phyloP scores from a whole-genome alignment of 2,888 invertebrate species.

The Isoperla grammatica region DNA sequence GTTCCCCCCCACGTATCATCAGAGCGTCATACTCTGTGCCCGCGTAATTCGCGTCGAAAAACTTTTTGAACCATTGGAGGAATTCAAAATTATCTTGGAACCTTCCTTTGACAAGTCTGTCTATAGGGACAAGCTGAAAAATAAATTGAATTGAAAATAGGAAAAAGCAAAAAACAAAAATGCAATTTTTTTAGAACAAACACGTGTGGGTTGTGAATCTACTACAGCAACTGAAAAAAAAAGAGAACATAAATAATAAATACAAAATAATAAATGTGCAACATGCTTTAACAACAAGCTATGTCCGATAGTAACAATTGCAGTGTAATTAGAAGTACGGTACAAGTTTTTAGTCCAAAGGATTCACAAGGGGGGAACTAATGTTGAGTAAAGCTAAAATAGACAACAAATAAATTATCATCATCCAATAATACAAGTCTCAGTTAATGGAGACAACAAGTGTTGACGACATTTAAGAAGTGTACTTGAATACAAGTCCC shows the following conservation, averaged over 20 bases:
- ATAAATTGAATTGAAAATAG: too few species aligned
- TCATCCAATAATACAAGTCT: too few species aligned
- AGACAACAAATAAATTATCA: background rate
- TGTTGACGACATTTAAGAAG: too few species aligned
- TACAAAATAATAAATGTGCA: slow-evolving; percentile 14
- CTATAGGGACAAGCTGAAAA: slow-evolving; percentile 85
- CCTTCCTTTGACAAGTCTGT: slow-evolving; percentile 93
- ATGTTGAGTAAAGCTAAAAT: too few species aligned
- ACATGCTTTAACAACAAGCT: background rate
- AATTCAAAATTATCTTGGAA: slow-evolving; percentile 99
- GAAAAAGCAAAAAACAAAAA: slow-evolving; percentile 36
- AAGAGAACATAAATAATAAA: slow-evolving; percentile 26
- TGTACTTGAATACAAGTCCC: too few species aligned
- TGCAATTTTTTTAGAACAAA: slow-evolving; percentile 11
- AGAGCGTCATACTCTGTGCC: slow-evolving; percentile 91
- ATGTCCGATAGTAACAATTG: too few species aligned
- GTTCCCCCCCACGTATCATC: slow-evolving; percentile 77
- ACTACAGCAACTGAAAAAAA: slow-evolving; percentile 35
- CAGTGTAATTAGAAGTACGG: too few species aligned
- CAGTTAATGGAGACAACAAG: too few species aligned
- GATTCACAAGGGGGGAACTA: too few species aligned
- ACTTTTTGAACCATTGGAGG: slow-evolving; percentile 99
- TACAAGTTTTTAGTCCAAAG: too few species aligned
- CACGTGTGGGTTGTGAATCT: background rate
- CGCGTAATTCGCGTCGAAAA: slow-evolving; percentile 98